Evolutionary conservation across 2,888 invertebrate genomes (phyloP).

Genomic region (Brachynemurus nebulosus): DNA sequence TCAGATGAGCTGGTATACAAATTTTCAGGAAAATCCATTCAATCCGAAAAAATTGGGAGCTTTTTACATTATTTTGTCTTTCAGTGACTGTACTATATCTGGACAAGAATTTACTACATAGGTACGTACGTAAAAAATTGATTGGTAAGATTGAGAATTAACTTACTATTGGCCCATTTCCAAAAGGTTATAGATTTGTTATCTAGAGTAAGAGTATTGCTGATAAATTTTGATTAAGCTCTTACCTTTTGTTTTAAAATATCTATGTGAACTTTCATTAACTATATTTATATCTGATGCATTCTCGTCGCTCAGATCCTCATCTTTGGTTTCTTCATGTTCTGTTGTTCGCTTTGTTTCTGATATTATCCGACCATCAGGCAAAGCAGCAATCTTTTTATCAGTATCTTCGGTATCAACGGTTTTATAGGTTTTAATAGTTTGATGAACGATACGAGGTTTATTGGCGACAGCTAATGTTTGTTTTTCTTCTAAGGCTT

Average conservation of each 20-base stretch:
- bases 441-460: conserved; percentile 60
- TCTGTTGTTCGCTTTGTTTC: conserved; percentile 72
- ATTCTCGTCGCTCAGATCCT: conserved; percentile 51
- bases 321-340: conserved; percentile 72
- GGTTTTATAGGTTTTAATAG: conserved; percentile 61
- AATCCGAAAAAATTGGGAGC: too few species aligned
- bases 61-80: too few species aligned
- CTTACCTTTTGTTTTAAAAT: conserved; percentile 26
- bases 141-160: too few species aligned
- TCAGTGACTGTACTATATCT: too few species aligned
- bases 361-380: conserved; percentile 75
- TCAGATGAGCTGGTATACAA: too few species aligned
- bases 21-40: too few species aligned
- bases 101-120: too few species aligned
- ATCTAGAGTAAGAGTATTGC: too few species aligned
- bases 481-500: conserved; percentile 42
- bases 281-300: conserved; percentile 33
- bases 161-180: too few species aligned
- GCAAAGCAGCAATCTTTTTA: conserved; percentile 59
- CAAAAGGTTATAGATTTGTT: too few species aligned
- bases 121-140: too few species aligned
- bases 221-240: too few species aligned
- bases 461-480: conserved; percentile 49
- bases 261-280: conserved; percentile 34
- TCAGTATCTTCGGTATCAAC: conserved; percentile 75